Base-by-base conservation (phyloP, 2,888 invertebrate species). In the Penaeus monodon region DNA sequence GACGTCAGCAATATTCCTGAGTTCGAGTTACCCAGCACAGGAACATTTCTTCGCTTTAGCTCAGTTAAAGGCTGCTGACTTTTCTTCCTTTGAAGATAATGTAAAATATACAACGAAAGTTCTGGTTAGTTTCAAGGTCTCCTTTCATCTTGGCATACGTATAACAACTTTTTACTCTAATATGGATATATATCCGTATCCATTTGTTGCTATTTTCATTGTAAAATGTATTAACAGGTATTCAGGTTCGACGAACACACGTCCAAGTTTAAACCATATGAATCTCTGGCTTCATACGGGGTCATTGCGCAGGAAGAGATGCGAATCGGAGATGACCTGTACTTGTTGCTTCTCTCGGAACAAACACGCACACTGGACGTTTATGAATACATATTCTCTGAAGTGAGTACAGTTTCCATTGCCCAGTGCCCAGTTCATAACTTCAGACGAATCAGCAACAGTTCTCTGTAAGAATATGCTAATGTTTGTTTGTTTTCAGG, bases 331-430 rank as follows among this genome's bases (percentile, higher is more conserved):
- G 38, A 38, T 10, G 64, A 73, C 2, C 38, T 74, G 20, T 82
- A 82, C 74, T 38, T 82, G 29, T 24, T 82, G 38, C 64, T 82
- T n/a, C 73, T 74, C 64, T 82, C 78, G 22, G 63, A 73, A 2
- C 63, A 68, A 12, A 49, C 63, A 7, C 57, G 44, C 24, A 33
- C 33, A 12, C 57, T 82, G 38, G 38, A 74, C n/a, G 82, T 82
- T 27, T 82, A 64, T 82, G 29, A 63, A 17, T 82, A 82, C 68
- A 63, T n/a, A 10, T 64, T 63, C 33, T 73, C 82, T 38, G 82
- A 82, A 64, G 82, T 76, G 20, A 74, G 65, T 33, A 57, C 14
- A 17, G 17, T 17, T 57, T 4, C 57, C 57, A 20, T 1, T 12
- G 17, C 57, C 57, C 57, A 57, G 1, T 57, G 57, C 17, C 44